These are phyloP conservation scores for Saguinus imperator DNA, from an alignment of 2,113 vertebrate genomes.

Conservation along the genomic window DNA sequence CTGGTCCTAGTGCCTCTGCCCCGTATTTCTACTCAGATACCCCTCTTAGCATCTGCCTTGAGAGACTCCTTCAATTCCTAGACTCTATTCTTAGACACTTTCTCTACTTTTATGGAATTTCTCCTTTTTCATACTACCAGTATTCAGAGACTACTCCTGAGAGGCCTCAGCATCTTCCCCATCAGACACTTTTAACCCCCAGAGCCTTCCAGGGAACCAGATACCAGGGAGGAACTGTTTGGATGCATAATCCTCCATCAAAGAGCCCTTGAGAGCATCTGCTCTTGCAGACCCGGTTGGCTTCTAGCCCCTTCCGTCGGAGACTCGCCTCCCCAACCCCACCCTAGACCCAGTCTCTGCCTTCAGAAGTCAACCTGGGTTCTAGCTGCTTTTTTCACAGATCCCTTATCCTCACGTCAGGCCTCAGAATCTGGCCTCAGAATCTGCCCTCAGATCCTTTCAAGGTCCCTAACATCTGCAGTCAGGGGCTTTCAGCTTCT, in stretches of 20 bases:
- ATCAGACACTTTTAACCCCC: not conserved
- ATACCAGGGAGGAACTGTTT: not conserved
- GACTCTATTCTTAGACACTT: not conserved
- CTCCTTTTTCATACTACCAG: not conserved
- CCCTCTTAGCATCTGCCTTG: not conserved
- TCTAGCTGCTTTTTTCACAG: conserved; percentile 31
- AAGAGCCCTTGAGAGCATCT: not conserved
- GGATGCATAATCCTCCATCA: not conserved
- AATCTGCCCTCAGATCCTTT: not conserved
- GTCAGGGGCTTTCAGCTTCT: not conserved
- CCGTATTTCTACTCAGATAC: not conserved
- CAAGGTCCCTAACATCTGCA: not conserved
- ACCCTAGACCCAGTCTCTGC: not conserved
- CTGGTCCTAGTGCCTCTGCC: not conserved
- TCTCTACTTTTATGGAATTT: not conserved
- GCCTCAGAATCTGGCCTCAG: not conserved
- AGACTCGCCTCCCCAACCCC: not conserved
- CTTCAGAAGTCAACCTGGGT: conserved; percentile 38
- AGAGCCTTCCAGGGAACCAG: conserved; percentile 3
- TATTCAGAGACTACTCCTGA: not conserved
- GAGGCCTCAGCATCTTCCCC: not conserved
- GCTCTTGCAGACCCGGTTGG: not conserved
- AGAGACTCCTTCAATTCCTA: not conserved
- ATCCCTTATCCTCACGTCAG: not conserved
- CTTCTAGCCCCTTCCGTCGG: not conserved